Conservation (phyloP, 2,113 vertebrate genomes). For the Vimba vimba region DNA sequence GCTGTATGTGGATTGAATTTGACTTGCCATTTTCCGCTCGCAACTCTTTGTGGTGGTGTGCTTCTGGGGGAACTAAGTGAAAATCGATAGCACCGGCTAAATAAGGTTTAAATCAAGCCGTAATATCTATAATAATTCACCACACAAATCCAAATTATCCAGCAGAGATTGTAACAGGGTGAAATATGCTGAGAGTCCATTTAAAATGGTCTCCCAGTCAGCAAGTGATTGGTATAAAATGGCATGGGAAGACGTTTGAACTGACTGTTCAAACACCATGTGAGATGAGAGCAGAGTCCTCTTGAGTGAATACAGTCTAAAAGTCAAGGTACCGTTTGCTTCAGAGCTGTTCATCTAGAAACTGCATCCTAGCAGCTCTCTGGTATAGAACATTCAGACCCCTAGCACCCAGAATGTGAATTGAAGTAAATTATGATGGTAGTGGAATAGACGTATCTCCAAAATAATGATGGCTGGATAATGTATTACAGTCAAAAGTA, state of each 20-base stretch:
- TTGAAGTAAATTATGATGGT: conserved; percentile 33
- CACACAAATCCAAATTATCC: conserved; percentile 44
- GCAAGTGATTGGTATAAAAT: conserved; percentile 46
- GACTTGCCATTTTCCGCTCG: conserved; percentile 60
- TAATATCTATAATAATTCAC: conserved; percentile 62
- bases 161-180: conserved; percentile 33
- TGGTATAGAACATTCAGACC: neutral
- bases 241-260: conserved; percentile 38
- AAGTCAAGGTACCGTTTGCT: conserved; percentile 3
- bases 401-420: neutral
- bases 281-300: conserved; percentile 41
- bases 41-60: conserved; percentile 36
- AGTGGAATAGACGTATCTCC: neutral
- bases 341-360: neutral
- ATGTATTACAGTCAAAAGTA: neutral
- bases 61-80: conserved; percentile 59
- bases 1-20: conserved; percentile 61
- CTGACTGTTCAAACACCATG: conserved; percentile 49
- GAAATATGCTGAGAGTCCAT: conserved; percentile 37
- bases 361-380: conserved; percentile 7
- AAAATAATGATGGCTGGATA: neutral
- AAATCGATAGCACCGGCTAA: conserved; percentile 63
- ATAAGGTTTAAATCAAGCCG: conserved; percentile 62
- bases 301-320: neutral
- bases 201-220: conserved; percentile 29